Evolutionary conservation across 2,888 invertebrate genomes (phyloP), one percentile per base, ranked within the genome.

Genomic region (Synergus japonicus): DNA sequence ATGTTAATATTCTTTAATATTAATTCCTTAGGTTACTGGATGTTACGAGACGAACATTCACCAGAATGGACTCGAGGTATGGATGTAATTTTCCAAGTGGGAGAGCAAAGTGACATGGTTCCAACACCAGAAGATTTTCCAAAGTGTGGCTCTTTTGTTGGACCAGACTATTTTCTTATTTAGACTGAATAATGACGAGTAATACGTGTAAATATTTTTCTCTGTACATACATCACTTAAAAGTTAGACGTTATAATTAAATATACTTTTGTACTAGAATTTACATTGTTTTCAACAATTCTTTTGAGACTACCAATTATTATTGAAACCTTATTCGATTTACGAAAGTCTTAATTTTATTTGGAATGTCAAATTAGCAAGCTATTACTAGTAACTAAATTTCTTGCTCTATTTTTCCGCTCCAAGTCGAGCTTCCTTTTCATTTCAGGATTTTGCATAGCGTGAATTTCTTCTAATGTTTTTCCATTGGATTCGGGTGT

Each of bases 31-130:
- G 97, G 97, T 15, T 96, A 95, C 86, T 97, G 97, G 97, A 94
- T 97, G 92, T 93, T 97, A 90, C 94, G 96, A 85, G 96, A 97
- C 85, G 96, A 96, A 89, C 93, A 95, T 76, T 94, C 96, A 0
- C 93, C 94, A 29, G 95, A 96, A 84, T 96, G 96, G 95, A 95
- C 96, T 0, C 94, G 96, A 83, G 97, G 97, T 0, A 92, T 97
- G 89, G 96, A 96, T 83, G 93, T 96, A 79, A 93, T 97, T 44
- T 90, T 97, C 18, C 95, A 96, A 92, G 96, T 97, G 4, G 96
- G 97, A 0, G 93, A 94, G 69, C 88, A 93, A 49, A 90, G 92
- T 37, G 95, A 97, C 87, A 95, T 96, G 91, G 94, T 95, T 0
- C 91, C 94, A 76, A 93, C 95, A 0, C 97, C 97, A 0, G 90